phyloP scores from a whole-genome alignment of 92 coral and sea anemone genomes.

The Epizoanthus illoricatus region DNA sequence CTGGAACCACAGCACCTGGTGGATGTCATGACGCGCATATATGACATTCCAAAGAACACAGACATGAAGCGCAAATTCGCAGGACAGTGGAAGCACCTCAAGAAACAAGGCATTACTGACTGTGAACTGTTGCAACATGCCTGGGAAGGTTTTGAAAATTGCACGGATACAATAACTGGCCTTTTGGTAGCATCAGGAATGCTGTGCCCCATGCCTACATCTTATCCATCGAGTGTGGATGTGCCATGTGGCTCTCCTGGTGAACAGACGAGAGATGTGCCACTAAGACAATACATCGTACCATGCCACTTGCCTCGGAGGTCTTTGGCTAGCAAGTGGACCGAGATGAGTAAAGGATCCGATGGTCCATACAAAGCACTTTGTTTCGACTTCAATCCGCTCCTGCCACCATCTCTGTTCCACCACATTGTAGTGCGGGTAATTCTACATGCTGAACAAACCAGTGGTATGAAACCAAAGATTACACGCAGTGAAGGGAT shows the following conservation, averaged over 20 bases:
- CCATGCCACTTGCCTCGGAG: conserved; percentile 45
- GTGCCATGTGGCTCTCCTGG: background rate
- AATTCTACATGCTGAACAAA: conserved; percentile 24
- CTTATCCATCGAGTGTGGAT: background rate
- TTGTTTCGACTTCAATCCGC: conserved; percentile 47
- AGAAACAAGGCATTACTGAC: conserved; percentile 34
- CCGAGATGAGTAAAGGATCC: conserved; percentile 5
- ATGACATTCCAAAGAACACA: conserved; percentile 44
- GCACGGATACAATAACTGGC: background rate
- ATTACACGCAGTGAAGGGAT: conserved; percentile 28
- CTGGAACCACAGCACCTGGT: conserved; percentile 52
- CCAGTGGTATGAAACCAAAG: conserved; percentile 40
- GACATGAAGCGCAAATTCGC: conserved; percentile 42
- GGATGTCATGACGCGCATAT: conserved; percentile 53
- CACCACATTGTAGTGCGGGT: conserved; percentile 42
- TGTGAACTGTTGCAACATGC: conserved; percentile 29
- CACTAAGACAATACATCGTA: conserved; percentile 29
- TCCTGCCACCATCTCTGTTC: conserved; percentile 51
- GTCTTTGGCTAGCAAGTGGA: conserved; percentile 21
- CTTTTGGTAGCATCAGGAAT: conserved; percentile 25
- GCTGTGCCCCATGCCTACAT: background rate
- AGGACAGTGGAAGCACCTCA: conserved; percentile 39
- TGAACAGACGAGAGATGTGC: background rate
- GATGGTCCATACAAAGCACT: conserved; percentile 17
- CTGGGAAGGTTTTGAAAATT: conserved; percentile 21